Conservation (phyloP, 2,797 vertebrate genomes). For the Tragopan temminckii region DNA sequence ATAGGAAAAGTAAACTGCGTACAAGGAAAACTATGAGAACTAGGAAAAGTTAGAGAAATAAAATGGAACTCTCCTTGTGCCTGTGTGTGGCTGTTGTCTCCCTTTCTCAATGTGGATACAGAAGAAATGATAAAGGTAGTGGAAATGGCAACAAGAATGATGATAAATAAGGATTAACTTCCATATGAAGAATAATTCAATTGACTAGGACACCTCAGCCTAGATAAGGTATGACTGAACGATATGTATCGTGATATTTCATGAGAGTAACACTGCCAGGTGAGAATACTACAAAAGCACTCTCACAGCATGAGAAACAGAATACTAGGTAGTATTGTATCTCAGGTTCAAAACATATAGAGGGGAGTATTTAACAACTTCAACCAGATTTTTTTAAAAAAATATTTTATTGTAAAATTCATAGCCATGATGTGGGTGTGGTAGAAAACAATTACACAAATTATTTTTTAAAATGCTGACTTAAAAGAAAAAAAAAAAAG, state of each 20-base stretch:
- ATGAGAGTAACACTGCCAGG: neutral
- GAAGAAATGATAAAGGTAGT: neutral
- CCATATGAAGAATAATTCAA: neutral
- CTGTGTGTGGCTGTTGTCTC: neutral
- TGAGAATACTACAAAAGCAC: neutral
- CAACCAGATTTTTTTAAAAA: neutral
- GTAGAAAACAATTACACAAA: neutral
- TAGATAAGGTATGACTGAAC: neutral
- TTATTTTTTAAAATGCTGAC: neutral
- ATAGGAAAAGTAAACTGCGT: neutral
- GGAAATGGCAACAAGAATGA: neutral
- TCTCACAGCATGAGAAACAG: neutral
- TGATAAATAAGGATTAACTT: neutral
- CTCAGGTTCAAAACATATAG: neutral
- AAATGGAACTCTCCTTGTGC: neutral
- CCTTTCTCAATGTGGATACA: neutral
- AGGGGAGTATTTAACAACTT: neutral
- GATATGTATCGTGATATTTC: neutral
- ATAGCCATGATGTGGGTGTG: neutral
- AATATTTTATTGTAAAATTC: neutral
- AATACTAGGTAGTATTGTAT: neutral
- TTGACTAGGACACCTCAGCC: neutral
- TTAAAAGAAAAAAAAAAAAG: too few species aligned
- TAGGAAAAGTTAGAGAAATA: neutral
- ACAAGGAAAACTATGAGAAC: neutral